phyloP scores from a whole-genome alignment of 2,888 invertebrate genomes.

The Formica aserva region DNA sequence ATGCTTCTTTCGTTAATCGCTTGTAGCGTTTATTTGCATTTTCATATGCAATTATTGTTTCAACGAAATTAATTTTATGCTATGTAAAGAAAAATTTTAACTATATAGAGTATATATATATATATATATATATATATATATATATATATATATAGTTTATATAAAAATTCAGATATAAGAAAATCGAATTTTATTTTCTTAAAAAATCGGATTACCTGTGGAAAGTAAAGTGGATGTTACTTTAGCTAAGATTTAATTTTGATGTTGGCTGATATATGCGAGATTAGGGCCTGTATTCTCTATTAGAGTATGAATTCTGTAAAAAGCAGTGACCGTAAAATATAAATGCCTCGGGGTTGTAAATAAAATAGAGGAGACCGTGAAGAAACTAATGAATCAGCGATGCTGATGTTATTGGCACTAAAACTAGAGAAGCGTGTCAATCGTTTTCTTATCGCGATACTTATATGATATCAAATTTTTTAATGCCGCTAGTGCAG shows the following conservation, averaged over 20 bases:
- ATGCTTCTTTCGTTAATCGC: neutral
- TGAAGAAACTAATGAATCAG: slow-evolving; percentile 54
- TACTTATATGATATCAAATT: slow-evolving; percentile 17
- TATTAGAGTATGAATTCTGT: slow-evolving; percentile 45
- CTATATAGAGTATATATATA: neutral
- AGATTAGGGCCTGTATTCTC: slow-evolving; percentile 19
- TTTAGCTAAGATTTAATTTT: slow-evolving; percentile 22
- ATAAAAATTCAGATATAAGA: neutral
- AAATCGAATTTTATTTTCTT: neutral
- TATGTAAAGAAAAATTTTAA: neutral
- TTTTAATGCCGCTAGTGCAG: neutral
- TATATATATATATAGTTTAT: neutral
- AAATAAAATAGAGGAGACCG: slow-evolving; percentile 43
- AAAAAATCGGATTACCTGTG: neutral
- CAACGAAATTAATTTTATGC: neutral
- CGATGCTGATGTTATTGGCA: slow-evolving; percentile 47
- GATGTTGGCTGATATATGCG: neutral
- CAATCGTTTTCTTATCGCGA: slow-evolving; percentile 42
- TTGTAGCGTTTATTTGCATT: neutral
- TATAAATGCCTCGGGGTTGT: slow-evolving; percentile 45
- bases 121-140: too few species aligned
- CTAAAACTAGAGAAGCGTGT: slow-evolving; percentile 46
- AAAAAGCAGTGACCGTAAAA: slow-evolving; percentile 39
- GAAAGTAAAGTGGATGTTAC: neutral
- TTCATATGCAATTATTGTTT: neutral